A percentile compares a stretch with the other conserved stretches of the same genome.
Conservation (phyloP, 1,140 invertebrate genomes). For the Amphibalanus amphitrite region DNA sequence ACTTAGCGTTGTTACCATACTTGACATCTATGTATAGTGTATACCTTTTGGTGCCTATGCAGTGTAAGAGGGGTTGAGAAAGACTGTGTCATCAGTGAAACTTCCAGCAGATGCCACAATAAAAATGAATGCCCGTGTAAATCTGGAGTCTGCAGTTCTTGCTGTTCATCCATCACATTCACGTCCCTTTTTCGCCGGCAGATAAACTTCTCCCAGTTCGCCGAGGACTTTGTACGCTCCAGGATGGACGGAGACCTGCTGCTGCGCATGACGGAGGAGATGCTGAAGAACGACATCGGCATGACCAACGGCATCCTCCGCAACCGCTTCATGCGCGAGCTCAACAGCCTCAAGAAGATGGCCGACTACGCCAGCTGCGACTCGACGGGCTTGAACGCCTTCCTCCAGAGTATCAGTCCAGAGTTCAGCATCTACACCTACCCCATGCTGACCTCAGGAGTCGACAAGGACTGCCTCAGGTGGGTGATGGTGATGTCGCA, state of each 20-base stretch:
- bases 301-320: constrained; percentile 84
- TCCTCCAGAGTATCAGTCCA: constrained; percentile 65
- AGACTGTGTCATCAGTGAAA: too few relatives aligned
- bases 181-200: not conserved
- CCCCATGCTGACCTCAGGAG: constrained; percentile 82
- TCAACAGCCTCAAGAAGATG: constrained; percentile 87
- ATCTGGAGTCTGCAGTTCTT: too few relatives aligned
- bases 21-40: too few relatives aligned
- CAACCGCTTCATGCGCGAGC: constrained; percentile 82
- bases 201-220: not conserved
- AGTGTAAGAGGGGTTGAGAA: too few relatives aligned
- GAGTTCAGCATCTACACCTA: constrained; percentile 96
- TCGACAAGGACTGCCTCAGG: constrained; percentile 65
- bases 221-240: constrained; percentile 62
- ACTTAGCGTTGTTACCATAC: too few relatives aligned
- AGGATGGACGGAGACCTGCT: constrained; percentile 95
- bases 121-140: too few relatives aligned
- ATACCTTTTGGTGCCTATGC: too few relatives aligned
- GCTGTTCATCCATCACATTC: too few relatives aligned
- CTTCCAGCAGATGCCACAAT: too few relatives aligned
- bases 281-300: constrained; percentile 79
- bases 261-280: constrained; percentile 78
- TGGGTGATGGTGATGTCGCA: constrained; percentile 12
- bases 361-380: constrained; percentile 94
- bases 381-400: constrained; percentile 72